Evolutionary conservation across 2,113 vertebrate species (phyloP), one percentile per base, ranked within the genome.

Genomic region (Myocastor coypus): DNA sequence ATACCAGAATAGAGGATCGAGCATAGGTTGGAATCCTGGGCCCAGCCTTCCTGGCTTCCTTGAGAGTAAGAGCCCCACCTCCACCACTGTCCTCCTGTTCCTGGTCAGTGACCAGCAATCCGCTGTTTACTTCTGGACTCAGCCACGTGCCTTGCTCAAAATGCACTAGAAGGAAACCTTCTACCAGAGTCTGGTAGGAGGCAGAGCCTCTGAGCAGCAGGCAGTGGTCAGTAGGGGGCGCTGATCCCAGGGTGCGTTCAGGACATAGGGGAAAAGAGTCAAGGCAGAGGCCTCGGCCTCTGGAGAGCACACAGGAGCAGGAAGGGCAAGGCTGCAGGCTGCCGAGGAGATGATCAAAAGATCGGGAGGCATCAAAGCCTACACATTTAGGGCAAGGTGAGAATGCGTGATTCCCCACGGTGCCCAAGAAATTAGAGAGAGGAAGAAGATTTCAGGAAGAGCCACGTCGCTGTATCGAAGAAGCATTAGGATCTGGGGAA

Each of bases 311-410:
- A 5, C 0, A 3, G 83, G 71, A 66, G 55, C 50, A 66, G 89
- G 55, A 64, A 88, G 80, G 71, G 63, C 52, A 14, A 73, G 90
- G 81, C 52, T 63, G 66, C 80, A 66, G 61, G 81, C 61, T 80
- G 83, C 59, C n/a, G 42, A 34, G 16, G 85, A 59, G 28, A 59
- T 32, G 84, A 92, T 83, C 95, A 92, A 86, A 95, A 83, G 91
- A 91, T 94, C 78, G 71, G 0, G 13, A 92, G 64, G 61, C 95
- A 93, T 83, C 83, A 89, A 73, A 91, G 73, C 37, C 52, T 50
- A 57, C 71, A 50, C 55, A 95, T 89, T 87, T 83, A 93, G 95
- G 91, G 84, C 91, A 75, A 92, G 89, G 89, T 80, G 87, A 95
- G 83, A 87, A n/a, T 34, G 59, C 26, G 37, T 30, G 37, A 30